These are phyloP conservation scores for Otolemur crassicaudatus DNA, from an alignment of 2,797 vertebrate genomes.

Conservation along the genomic window DNA sequence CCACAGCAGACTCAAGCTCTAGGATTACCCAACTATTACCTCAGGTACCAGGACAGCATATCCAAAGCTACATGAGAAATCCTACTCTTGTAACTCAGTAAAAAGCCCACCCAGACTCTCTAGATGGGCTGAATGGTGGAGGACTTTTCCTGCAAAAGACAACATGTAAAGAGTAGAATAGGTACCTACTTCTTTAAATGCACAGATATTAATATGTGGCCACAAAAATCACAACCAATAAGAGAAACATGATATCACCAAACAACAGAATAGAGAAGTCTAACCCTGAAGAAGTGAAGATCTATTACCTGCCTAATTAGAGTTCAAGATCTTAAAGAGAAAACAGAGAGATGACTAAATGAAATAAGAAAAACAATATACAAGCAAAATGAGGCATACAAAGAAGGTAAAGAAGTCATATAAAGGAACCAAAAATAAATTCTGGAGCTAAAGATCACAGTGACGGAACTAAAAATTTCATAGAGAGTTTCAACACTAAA, in stretches of 20 bases:
- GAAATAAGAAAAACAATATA: background rate
- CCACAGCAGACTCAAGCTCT: background rate
- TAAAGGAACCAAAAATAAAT: background rate
- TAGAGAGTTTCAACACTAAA: background rate
- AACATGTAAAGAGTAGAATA: background rate
- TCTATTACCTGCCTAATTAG: background rate
- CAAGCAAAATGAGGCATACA: background rate
- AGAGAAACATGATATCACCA: background rate
- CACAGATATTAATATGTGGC: background rate
- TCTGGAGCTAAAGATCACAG: background rate
- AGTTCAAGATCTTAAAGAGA: background rate
- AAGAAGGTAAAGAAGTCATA: background rate
- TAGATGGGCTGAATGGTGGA: background rate
- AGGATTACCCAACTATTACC: background rate
- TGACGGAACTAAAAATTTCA: background rate
- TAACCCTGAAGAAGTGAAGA: background rate
- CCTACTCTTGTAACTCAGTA: background rate
- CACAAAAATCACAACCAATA: background rate
- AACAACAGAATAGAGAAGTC: background rate
- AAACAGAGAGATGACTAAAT: background rate
- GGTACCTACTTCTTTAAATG: background rate
- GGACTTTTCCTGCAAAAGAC: background rate
- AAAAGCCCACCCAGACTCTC: background rate
- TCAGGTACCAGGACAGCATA: background rate
- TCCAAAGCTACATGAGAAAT: background rate